A percentile compares a stretch with the other conserved stretches of the same genome.
phyloP scores from a whole-genome alignment of 2,113 vertebrate species.

The Thamnaconus septentrionalis region DNA sequence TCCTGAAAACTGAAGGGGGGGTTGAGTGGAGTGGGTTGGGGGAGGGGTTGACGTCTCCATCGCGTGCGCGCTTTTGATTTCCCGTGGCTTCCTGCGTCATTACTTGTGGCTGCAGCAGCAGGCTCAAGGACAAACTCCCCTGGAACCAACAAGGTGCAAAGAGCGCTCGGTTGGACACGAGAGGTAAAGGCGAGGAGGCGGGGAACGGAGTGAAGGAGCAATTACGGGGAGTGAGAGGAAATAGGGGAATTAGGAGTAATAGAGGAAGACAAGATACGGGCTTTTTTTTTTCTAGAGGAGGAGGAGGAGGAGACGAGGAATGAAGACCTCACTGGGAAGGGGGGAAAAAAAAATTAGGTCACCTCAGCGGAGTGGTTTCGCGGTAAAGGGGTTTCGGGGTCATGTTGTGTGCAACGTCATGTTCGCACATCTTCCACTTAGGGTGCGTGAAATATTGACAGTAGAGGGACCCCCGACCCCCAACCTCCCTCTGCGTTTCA shows the following conservation, averaged over 20 bases:
- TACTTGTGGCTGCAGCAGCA: too few relatives aligned
- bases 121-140: too few relatives aligned
- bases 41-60: too few relatives aligned
- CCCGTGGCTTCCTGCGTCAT: too few relatives aligned
- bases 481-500: too few relatives aligned
- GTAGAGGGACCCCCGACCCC: not conserved
- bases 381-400: conserved; percentile 51
- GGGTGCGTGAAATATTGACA: conserved; percentile 10
- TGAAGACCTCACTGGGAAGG: conserved; percentile 42
- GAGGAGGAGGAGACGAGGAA: conserved; percentile 24
- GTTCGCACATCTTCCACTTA: conserved; percentile 6
- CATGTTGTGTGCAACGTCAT: conserved; percentile 2
- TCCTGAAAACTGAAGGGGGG: too few relatives aligned
- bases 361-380: conserved; percentile 21
- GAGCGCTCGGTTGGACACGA: conserved; percentile 13
- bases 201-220: conserved; percentile 3
- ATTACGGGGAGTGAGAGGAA: conserved; percentile 8
- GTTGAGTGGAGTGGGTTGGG: too few relatives aligned
- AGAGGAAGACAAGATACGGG: conserved; percentile 6
- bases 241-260: conserved; percentile 13
- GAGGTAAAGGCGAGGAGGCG: not conserved
- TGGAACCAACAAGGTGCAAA: conserved; percentile 50
- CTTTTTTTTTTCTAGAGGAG: not conserved
- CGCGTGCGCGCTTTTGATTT: too few relatives aligned
- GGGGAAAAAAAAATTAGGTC: conserved; percentile 48